Evolutionary conservation across 2,113 vertebrate species (phyloP).

Genomic region (Ranitomeya imitator): DNA sequence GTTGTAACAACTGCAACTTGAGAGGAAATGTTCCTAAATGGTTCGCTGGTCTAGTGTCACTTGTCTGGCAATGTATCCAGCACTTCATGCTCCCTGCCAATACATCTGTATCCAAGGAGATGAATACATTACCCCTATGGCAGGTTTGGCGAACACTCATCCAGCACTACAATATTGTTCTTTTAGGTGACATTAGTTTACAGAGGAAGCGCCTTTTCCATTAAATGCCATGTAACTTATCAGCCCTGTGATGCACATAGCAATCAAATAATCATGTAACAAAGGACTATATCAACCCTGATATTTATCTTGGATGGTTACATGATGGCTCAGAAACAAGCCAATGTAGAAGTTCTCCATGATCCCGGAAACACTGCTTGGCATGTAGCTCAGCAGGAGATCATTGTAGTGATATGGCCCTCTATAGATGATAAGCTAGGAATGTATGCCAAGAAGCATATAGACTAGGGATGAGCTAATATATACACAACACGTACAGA

Average conservation of each 20-base stretch:
- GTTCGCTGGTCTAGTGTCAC: neutral
- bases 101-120: constrained; percentile 18
- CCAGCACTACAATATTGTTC: neutral
- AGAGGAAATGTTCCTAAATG: constrained; percentile 3
- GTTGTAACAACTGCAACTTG: constrained; percentile 3
- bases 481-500: neutral
- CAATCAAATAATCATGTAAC: constrained; percentile 52
- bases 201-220: constrained; percentile 1
- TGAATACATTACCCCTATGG: neutral
- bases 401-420: constrained; percentile 6
- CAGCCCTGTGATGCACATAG: constrained; percentile 24
- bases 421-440: constrained; percentile 13
- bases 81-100: neutral
- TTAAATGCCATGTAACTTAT: constrained; percentile 40
- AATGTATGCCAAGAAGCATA: neutral
- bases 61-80: constrained; percentile 5
- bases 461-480: neutral
- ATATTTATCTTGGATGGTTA: constrained; percentile 48
- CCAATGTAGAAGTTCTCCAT: constrained; percentile 16
- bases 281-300: constrained; percentile 47
- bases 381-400: constrained; percentile 18
- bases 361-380: constrained; percentile 47
- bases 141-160: neutral
- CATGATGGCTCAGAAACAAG: constrained; percentile 1
- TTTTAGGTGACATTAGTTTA: constrained; percentile 14